These are phyloP conservation scores for Neolamprologus tretocephalus DNA, from an alignment of 2,113 vertebrate genomes.

Conservation along the genomic window DNA sequence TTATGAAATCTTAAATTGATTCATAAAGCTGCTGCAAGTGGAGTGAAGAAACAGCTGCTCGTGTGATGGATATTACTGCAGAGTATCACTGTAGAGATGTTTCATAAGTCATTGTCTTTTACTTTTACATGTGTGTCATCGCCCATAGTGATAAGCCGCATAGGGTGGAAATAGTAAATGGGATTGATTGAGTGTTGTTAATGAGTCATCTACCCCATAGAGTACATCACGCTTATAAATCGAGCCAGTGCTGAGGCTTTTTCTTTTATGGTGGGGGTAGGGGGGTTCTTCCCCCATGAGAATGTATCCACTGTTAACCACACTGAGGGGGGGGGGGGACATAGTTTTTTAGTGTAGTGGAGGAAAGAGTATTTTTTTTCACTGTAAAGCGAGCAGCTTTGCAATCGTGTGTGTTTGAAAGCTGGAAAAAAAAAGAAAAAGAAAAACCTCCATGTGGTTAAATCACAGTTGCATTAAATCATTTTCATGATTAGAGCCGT, in stretches of 20 bases:
- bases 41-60: not conserved
- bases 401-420: not conserved
- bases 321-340: accelerated
- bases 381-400: not conserved
- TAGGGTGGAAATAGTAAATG: not conserved
- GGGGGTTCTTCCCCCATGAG: not conserved
- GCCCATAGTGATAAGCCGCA: not conserved
- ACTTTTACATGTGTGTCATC: not conserved
- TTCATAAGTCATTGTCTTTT: not conserved
- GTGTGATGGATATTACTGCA: not conserved
- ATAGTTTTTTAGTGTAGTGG: not conserved
- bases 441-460: not conserved
- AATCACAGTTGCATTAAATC: not conserved
- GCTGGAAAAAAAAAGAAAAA: not conserved
- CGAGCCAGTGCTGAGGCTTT: not conserved
- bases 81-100: not conserved
- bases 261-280: not conserved
- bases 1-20: constrained; percentile 37
- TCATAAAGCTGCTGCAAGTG: constrained; percentile 12
- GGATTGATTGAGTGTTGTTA: not conserved
- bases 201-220: not conserved
- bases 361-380: not conserved
- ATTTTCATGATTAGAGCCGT: not conserved
- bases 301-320: not conserved
- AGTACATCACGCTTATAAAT: not conserved